Base-by-base conservation (phyloP, 1,140 invertebrate genomes). In the Drosophila repleta region DNA sequence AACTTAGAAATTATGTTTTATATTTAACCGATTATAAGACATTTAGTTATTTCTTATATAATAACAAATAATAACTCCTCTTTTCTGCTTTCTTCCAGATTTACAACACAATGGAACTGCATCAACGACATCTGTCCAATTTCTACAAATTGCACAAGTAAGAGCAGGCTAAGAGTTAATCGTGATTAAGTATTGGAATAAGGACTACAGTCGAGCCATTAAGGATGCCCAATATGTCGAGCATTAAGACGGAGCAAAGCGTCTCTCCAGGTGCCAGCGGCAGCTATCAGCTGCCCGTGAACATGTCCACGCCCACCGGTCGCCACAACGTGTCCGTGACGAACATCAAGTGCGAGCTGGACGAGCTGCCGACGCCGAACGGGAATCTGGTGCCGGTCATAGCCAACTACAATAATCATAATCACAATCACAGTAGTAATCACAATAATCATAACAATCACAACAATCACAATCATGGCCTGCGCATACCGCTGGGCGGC, bases 281-380 rank as follows among this genome's bases (percentile, higher is more conserved):
- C 20, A 49, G 79, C 60, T 90, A 80, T 62, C 88, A 83, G 39
- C 53, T 90, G 45, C 87, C 87, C 21, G 60, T 78, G 5, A 90
- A 88, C 21, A 90, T 90, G 79, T 76, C 63, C 51, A 81, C 56
- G 43, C 20, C 68, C 48, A 74, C 76, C 4, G 26, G 7, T 0
- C 70, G 91, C 2, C 88, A 91, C 63, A 92, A 92, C 73, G 78
- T 92, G 3, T 92, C 91, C 18, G 91, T 92, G 61, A 92, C 91
- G 20, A 92, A 90, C 62, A 92, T 92, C 13, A 92, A 92, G 58
- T 92, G 91, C 41, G 90, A 91, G 48, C 56, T 90, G 51, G 89
- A 91, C 21, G 87, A 90, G 21, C 55, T 80, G 53, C 66, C 75
- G 13, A 74, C 73, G 20, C 74, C 90, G n/a, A 91, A 91, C 35